A percentile compares a stretch with the other conserved stretches of the same genome.
These are phyloP conservation scores for Pseudomyrmex flavicornis DNA, from an alignment of 1,140 invertebrate species.

Conservation along the genomic window DNA sequence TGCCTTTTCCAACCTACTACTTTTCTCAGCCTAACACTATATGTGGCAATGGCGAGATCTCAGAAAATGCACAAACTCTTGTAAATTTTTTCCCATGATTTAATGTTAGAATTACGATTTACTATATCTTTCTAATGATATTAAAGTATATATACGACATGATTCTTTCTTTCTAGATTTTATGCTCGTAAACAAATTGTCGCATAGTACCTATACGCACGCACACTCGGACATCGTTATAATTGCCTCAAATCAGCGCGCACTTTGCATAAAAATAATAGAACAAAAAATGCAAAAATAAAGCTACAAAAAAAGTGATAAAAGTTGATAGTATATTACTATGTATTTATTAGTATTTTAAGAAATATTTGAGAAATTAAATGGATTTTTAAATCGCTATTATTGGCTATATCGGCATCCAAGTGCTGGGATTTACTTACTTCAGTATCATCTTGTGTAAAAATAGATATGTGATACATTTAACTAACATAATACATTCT, in stretches of 20 bases:
- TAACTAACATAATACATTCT: slow-evolving; percentile 57
- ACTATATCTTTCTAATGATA: neutral
- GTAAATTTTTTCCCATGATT: slow-evolving; percentile 20
- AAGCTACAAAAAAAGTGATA: neutral
- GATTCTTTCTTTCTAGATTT: too few relatives aligned
- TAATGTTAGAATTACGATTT: neutral
- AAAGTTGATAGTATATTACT: too few relatives aligned
- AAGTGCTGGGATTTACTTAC: slow-evolving; percentile 34
- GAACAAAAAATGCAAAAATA: slow-evolving; percentile 12
- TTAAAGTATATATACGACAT: neutral
- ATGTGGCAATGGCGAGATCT: slow-evolving; percentile 79
- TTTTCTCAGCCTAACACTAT: slow-evolving; percentile 76
- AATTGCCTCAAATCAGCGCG: slow-evolving; percentile 24
- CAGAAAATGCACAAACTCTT: slow-evolving; percentile 4
- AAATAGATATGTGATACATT: slow-evolving; percentile 32
- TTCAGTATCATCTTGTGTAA: slow-evolving; percentile 18
- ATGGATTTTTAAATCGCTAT: slow-evolving; percentile 1
- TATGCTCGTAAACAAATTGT: too few relatives aligned
- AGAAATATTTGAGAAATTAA: slow-evolving; percentile 8
- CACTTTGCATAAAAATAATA: neutral
- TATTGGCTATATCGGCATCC: slow-evolving; percentile 36
- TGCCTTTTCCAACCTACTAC: slow-evolving; percentile 83
- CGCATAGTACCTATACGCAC: neutral
- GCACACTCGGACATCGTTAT: slow-evolving; percentile 47
- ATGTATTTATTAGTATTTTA: neutral